Percentiles rank a stretch among this genome's conserved stretches.
Evolutionary conservation across 2,797 vertebrate species (phyloP).

Genomic region (Loris lydekkerianus): DNA sequence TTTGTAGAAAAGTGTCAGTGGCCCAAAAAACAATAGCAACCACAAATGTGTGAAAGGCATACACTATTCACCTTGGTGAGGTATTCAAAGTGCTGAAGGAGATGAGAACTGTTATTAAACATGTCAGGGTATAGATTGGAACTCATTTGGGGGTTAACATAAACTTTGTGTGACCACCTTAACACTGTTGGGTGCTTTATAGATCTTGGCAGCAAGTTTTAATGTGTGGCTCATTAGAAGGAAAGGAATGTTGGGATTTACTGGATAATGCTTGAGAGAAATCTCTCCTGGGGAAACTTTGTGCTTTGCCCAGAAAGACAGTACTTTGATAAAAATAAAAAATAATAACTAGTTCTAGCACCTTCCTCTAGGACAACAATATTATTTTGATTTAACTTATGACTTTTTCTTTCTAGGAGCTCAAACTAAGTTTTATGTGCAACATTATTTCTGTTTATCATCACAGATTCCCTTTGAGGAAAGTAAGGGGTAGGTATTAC

Average conservation of each 20-base stretch:
- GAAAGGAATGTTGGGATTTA: conserved; percentile 71
- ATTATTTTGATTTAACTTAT: conserved; percentile 71
- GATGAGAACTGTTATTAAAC: conserved; percentile 63
- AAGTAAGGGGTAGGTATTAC: conserved; percentile 53
- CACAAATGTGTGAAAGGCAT: conserved; percentile 50
- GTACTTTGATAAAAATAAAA: conserved; percentile 65
- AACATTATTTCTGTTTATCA: conserved; percentile 71
- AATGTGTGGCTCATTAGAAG: conserved; percentile 68
- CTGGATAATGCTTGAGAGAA: conserved; percentile 51
- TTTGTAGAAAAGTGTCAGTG: conserved; percentile 50
- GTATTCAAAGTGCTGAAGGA: conserved; percentile 17
- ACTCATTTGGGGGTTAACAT: conserved; percentile 59
- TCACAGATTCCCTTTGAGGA: conserved; percentile 63
- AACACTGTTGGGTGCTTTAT: conserved; percentile 33
- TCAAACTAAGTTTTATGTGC: conserved; percentile 63
- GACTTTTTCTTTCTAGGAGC: conserved; percentile 61
- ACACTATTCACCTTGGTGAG: not conserved
- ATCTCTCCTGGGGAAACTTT: conserved; percentile 58
- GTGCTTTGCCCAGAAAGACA: conserved; percentile 57
- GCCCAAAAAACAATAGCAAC: conserved; percentile 56
- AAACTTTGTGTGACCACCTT: conserved; percentile 37
- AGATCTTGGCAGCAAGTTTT: conserved; percentile 68
- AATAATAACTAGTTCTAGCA: conserved; percentile 62
- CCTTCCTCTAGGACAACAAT: conserved; percentile 64
- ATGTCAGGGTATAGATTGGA: conserved; percentile 53